Evolutionary conservation across 2,113 vertebrate species (phyloP), one percentile per base, ranked within the genome.

Genomic region (Patagioenas fasciata): DNA sequence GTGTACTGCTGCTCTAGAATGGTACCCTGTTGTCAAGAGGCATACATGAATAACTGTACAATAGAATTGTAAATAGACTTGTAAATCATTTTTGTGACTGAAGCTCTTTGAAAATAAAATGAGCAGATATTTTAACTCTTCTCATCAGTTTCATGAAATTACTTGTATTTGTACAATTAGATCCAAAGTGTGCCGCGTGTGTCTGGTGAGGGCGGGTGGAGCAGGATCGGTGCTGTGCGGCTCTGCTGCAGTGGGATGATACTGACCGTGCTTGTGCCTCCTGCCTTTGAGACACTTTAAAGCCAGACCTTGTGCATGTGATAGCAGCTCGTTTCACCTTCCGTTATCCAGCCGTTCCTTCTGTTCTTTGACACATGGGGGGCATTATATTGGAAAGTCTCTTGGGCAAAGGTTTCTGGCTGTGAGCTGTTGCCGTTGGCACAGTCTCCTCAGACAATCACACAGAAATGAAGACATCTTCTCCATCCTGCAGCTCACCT

Each of bases 21-120:
- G 98, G 98, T 98, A 98, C 98, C 98, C 97, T 95, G 89, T 97
- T 98, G 97, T 98, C 97, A 96, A 96, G 94, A 97, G 91, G 96
- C 97, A 97, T 95, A 97, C 96, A 93, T 97, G 93, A 96, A 91
- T 94, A 97, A 96, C 86, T 98, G 97, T 98, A 98, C 95, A 97
- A 97, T 97, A 97, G 88, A 94, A 93, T 64, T 98, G 98, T 98
- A 98, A 97, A 98, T 97, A 98, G 91, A 92, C 92, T 91, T 97
- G 97, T 95, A 97, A 97, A 97, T 97, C 85, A 96, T 96, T 98
- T 98, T 98, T 97, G 91, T 97, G 97, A 98, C 97, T 95, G 96
- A 98, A 96, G 73, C 94, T 97, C 96, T 98, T 98, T 97, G 97
- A 96, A 97, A 98, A 97, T 95, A 98, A 98, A 98, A 95, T 94